A percentile compares a stretch with the other conserved stretches of the same genome.
These are phyloP conservation scores for Sminthurides bifidus DNA, from an alignment of 1,140 invertebrate species.

Conservation along the genomic window DNA sequence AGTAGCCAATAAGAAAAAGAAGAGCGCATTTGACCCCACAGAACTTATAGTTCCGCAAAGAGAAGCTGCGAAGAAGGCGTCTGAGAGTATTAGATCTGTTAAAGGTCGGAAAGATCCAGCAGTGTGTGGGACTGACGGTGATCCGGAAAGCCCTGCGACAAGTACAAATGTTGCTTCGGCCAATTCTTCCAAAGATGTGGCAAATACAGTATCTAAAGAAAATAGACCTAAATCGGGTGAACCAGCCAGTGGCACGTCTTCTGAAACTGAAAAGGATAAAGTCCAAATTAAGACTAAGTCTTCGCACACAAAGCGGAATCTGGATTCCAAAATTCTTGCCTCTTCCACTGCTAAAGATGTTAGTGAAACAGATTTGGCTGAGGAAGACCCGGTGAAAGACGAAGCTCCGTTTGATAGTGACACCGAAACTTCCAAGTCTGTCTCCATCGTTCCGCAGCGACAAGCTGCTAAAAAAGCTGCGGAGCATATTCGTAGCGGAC, in stretches of 20 bases:
- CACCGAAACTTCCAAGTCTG: conserved; percentile 45
- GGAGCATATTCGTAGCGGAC: conserved; percentile 68
- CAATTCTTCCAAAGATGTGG: too few relatives aligned
- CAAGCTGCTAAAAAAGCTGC: conserved; percentile 83
- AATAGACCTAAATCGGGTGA: too few relatives aligned
- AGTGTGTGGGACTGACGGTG: not conserved
- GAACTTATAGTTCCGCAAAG: conserved; percentile 79
- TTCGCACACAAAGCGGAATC: too few relatives aligned
- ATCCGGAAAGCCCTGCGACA: conserved; percentile 3
- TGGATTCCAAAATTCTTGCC: too few relatives aligned
- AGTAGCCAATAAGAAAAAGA: conserved; percentile 34
- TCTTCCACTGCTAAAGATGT: conserved; percentile 16
- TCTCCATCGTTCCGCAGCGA: conserved; percentile 74
- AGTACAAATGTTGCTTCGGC: conserved; percentile 1
- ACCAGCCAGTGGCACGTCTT: too few relatives aligned
- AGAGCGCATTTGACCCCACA: conserved; percentile 49
- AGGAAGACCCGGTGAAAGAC: conserved; percentile 34
- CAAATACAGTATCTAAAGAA: too few relatives aligned
- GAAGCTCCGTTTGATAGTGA: conserved; percentile 44
- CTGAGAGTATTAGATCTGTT: conserved; percentile 59
- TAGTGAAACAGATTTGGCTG: too few relatives aligned
- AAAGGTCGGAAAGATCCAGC: conserved; percentile 7
- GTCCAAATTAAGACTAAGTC: too few relatives aligned
- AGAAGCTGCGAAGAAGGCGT: conserved; percentile 79
- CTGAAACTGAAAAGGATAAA: too few relatives aligned